These are phyloP conservation scores for Pipra filicauda DNA, from an alignment of 2,113 vertebrate species.

Conservation along the genomic window DNA sequence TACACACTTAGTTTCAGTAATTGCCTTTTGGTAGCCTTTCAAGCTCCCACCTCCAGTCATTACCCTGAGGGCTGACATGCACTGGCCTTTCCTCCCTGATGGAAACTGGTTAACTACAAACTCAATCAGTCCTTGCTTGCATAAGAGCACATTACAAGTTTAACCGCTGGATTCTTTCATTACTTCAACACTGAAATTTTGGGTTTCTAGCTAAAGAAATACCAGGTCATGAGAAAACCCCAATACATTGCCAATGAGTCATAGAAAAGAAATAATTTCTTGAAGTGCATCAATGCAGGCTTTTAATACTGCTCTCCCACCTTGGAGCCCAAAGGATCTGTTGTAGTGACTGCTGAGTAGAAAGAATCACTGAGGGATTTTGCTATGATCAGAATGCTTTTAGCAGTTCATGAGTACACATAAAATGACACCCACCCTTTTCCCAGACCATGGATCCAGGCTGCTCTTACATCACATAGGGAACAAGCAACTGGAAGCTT, in stretches of 20 bases:
- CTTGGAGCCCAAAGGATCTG: neutral
- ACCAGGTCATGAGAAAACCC: neutral
- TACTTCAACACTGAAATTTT: neutral
- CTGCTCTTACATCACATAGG: neutral
- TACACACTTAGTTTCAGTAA: neutral
- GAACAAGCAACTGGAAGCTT: neutral
- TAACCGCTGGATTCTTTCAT: neutral
- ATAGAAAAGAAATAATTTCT: neutral
- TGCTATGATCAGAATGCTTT: neutral
- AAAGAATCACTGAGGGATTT: neutral
- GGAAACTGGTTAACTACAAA: neutral
- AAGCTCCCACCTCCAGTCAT: neutral
- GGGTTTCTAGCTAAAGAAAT: neutral
- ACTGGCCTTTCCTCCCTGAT: neutral
- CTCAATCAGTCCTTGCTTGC: neutral
- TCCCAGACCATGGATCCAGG: neutral
- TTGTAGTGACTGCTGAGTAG: neutral
- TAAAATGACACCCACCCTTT: neutral
- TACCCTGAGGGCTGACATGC: neutral
- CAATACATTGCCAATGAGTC: neutral
- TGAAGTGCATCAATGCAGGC: neutral
- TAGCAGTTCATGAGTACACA: neutral
- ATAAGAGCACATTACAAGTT: neutral
- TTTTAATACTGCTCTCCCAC: neutral
- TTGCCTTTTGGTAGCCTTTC: neutral